A percentile compares a stretch with the other conserved stretches of the same genome.
phyloP scores from a whole-genome alignment of 2,113 vertebrate species.

The Bubo scandiacus region DNA sequence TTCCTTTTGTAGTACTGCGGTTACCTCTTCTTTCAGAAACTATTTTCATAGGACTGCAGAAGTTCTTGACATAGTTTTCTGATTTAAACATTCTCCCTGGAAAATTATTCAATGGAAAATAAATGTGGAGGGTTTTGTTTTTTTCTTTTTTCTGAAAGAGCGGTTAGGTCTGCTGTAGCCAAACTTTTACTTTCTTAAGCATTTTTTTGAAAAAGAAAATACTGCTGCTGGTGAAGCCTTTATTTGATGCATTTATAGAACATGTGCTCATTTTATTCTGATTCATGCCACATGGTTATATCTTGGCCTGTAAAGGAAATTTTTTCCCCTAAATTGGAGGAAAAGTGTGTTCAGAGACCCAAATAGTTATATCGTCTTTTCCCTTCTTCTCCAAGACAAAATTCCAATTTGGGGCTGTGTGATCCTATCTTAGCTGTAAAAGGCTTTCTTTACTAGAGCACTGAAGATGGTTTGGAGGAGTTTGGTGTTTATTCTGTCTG shows the following conservation, averaged over 20 bases:
- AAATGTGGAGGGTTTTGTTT: background rate
- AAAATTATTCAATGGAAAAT: constrained; percentile 39
- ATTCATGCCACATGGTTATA: constrained; percentile 5
- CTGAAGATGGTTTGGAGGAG: background rate
- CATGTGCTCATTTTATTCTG: constrained; percentile 22
- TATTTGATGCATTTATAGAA: constrained; percentile 36
- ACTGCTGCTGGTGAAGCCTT: background rate
- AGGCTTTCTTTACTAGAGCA: background rate
- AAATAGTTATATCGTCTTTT: background rate
- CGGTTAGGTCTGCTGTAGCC: background rate
- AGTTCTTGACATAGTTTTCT: background rate
- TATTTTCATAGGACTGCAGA: background rate
- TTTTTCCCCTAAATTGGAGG: background rate
- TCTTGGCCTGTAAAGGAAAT: background rate
- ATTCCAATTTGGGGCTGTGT: background rate
- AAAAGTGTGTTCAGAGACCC: background rate
- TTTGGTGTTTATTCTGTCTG: constrained; percentile 4
- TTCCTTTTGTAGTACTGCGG: background rate
- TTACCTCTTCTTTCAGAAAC: background rate
- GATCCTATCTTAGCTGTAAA: background rate
- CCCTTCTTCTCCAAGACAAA: background rate
- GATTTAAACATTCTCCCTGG: background rate
- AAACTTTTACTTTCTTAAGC: constrained; percentile 19
- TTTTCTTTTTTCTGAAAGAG: background rate
- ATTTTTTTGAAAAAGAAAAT: constrained; percentile 44